These are phyloP conservation scores for Lasius platythorax DNA, from an alignment of 2,888 invertebrate species.

Conservation along the genomic window DNA sequence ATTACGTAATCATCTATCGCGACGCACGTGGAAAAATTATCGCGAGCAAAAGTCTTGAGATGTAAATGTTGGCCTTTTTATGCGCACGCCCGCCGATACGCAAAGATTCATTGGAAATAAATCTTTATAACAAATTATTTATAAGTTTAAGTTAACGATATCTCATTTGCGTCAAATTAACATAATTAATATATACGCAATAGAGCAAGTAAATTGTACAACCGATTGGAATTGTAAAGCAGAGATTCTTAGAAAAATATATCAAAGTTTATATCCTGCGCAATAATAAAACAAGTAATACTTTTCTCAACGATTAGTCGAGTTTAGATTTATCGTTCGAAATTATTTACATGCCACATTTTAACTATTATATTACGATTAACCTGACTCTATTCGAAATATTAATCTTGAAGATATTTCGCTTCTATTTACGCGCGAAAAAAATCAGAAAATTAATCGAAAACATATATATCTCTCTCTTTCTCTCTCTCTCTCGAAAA, in stretches of 20 bases:
- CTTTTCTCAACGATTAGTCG: background rate
- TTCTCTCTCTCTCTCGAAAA: background rate
- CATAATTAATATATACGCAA: background rate
- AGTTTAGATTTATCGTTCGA: background rate
- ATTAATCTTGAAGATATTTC: background rate
- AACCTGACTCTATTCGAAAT: background rate
- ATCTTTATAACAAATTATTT: background rate
- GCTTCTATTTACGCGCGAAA: background rate
- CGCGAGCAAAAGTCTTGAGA: constrained; percentile 21
- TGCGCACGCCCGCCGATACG: background rate
- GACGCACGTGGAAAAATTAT: constrained; percentile 45
- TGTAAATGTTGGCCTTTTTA: constrained; percentile 31
- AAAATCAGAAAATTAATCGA: constrained; percentile 9
- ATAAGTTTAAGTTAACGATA: background rate
- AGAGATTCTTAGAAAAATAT: background rate
- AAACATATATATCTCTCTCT: too few relatives aligned
- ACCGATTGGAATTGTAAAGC: background rate
- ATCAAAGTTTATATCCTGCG: background rate
- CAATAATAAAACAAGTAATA: background rate
- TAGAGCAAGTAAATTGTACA: background rate
- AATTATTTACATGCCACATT: background rate
- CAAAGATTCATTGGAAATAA: background rate
- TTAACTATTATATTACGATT: background rate
- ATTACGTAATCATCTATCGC: constrained; percentile 39
- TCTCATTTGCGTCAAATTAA: background rate